Conservation (phyloP, 1,140 invertebrate genomes). For the Listronotus bonariensis region DNA sequence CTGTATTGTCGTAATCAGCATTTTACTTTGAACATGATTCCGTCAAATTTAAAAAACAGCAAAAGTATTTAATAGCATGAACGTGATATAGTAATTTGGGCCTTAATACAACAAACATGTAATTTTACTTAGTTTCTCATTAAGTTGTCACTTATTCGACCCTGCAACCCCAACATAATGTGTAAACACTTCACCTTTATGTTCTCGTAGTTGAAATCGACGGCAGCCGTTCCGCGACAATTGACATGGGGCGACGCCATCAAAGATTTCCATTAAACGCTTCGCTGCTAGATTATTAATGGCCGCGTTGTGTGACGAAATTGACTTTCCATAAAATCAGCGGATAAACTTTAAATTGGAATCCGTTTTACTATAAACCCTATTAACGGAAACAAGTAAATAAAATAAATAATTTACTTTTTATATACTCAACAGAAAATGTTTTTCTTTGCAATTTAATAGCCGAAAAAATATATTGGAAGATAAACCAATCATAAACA, state of each 20-base stretch:
- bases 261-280: conserved; percentile 46
- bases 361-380: conserved; percentile 25
- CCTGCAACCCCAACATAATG: conserved; percentile 25
- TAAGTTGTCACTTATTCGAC: conserved; percentile 34
- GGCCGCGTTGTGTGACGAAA: conserved; percentile 42
- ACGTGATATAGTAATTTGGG: too few relatives aligned
- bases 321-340: conserved; percentile 43
- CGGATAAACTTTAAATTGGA: conserved; percentile 34
- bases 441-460: too few relatives aligned
- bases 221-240: conserved; percentile 35
- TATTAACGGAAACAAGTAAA: conserved; percentile 17
- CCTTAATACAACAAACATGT: conserved; percentile 22
- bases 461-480: too few relatives aligned
- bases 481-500: too few relatives aligned
- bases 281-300: conserved; percentile 44
- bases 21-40: too few relatives aligned
- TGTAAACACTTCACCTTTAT: conserved; percentile 45
- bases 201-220: conserved; percentile 28
- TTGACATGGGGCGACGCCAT: conserved; percentile 38
- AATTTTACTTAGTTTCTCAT: conserved; percentile 31
- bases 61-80: not conserved
- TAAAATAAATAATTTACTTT: too few relatives aligned
- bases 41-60: too few relatives aligned
- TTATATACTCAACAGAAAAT: too few relatives aligned
- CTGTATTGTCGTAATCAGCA: too few relatives aligned